Percentiles rank a stretch among this genome's conserved stretches.
Conservation (phyloP, 2,797 vertebrate species). For the Oreochromis grahami region DNA sequence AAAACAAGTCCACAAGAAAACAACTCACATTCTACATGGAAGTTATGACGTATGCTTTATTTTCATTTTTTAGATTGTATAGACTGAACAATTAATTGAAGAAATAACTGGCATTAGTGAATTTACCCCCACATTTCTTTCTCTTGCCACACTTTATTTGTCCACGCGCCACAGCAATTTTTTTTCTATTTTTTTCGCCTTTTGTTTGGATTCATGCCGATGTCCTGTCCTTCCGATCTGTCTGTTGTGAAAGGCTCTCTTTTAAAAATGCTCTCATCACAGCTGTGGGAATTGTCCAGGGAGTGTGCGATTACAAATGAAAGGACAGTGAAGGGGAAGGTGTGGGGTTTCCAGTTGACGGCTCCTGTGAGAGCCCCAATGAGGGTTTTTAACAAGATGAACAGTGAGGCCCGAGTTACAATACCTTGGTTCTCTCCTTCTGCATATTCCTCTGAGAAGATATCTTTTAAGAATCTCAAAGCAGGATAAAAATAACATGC, state of each 20-base stretch:
- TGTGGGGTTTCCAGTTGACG: slow-evolving; percentile 51
- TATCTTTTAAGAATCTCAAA: slow-evolving; percentile 56
- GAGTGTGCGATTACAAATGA: slow-evolving; percentile 44
- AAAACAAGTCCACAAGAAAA: background rate
- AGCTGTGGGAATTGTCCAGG: slow-evolving; percentile 36
- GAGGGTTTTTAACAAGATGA: slow-evolving; percentile 74
- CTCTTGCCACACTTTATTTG: background rate
- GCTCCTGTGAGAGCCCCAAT: slow-evolving; percentile 51
- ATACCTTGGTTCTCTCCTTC: slow-evolving; percentile 38
- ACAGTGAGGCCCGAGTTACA: slow-evolving; percentile 58
- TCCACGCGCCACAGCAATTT: background rate
- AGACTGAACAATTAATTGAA: background rate
- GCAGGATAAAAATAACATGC: slow-evolving; percentile 71
- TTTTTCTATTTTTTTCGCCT: background rate
- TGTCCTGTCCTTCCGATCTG: slow-evolving; percentile 22
- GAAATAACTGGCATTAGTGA: background rate
- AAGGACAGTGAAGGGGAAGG: slow-evolving; percentile 46
- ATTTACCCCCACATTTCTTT: background rate
- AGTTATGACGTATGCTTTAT: background rate
- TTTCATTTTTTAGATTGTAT: background rate
- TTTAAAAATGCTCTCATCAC: slow-evolving; percentile 43
- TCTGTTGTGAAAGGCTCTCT: slow-evolving; percentile 20
- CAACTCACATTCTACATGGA: background rate
- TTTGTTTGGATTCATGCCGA: background rate
- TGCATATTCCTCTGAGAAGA: slow-evolving; percentile 64